A percentile compares a stretch with the other conserved stretches of the same genome.
Evolutionary conservation across 2,797 vertebrate genomes (phyloP).

Genomic region (Pachyuromys duprasi): DNA sequence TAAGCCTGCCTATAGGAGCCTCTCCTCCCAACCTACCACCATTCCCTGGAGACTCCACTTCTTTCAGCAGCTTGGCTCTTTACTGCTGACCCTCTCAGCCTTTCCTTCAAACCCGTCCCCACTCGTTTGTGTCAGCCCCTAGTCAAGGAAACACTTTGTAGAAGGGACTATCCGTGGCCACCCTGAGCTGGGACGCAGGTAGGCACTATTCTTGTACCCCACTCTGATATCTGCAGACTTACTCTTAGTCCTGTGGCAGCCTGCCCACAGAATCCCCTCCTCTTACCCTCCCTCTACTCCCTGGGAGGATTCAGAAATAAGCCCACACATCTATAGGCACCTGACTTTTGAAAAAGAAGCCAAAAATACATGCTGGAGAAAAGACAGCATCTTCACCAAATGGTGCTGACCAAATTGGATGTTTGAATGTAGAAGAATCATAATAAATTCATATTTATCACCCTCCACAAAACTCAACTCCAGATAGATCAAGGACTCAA

Average conservation of each 20-base stretch:
- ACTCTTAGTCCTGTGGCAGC: not conserved
- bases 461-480: not conserved
- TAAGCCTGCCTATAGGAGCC: not conserved
- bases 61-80: not conserved
- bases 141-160: not conserved
- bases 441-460: not conserved
- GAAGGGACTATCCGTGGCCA: not conserved
- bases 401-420: not conserved
- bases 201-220: not conserved
- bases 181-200: not conserved
- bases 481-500: not conserved
- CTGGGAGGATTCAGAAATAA: not conserved
- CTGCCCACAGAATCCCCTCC: not conserved
- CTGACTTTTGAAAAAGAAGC: not conserved
- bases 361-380: not conserved
- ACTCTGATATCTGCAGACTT: not conserved
- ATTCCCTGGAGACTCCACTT: not conserved
- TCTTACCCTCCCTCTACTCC: not conserved
- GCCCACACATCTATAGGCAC: not conserved
- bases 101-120: not conserved
- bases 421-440: not conserved
- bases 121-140: not conserved
- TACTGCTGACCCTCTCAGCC: not conserved
- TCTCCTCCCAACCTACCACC: not conserved
- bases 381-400: not conserved